These are phyloP conservation scores for Spilogale gracilis DNA, from an alignment of 2,113 vertebrate genomes.

Conservation along the genomic window DNA sequence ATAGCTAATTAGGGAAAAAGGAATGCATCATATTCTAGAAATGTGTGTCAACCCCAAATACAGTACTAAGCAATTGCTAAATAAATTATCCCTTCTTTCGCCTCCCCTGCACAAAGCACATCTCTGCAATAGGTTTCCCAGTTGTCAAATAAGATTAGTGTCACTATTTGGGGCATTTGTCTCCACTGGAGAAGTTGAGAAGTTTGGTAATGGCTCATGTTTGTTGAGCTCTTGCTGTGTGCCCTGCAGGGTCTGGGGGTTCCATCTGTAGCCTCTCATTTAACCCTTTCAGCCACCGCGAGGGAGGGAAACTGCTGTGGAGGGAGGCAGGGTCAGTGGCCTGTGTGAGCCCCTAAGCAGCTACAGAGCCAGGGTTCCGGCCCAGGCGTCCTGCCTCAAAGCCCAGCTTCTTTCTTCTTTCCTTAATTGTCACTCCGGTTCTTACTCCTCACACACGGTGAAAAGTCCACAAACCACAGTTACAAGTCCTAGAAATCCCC, in stretches of 20 bases:
- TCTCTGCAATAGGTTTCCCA: fast-evolving
- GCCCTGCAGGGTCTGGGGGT: background rate
- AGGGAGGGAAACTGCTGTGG: background rate
- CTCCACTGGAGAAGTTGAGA: background rate
- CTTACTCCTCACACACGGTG: background rate
- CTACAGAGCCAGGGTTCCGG: background rate
- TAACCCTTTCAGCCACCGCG: fast-evolving
- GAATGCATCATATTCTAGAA: background rate
- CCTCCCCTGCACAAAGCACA: background rate
- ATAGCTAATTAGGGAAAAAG: background rate
- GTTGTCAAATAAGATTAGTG: background rate
- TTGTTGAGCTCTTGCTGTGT: background rate
- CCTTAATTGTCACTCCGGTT: background rate
- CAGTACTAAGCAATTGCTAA: background rate
- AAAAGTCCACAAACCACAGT: background rate
- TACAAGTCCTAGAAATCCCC: fast-evolving
- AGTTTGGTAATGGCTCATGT: fast-evolving
- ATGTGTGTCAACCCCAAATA: background rate
- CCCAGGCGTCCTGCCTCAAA: background rate
- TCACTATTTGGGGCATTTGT: fast-evolving
- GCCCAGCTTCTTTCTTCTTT: background rate
- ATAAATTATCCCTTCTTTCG: background rate
- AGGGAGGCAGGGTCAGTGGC: background rate
- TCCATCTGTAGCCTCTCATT: fast-evolving
- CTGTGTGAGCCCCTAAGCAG: fast-evolving